Evolutionary conservation across 2,888 invertebrate species (phyloP).

Genomic region (Tinea pellionella): DNA sequence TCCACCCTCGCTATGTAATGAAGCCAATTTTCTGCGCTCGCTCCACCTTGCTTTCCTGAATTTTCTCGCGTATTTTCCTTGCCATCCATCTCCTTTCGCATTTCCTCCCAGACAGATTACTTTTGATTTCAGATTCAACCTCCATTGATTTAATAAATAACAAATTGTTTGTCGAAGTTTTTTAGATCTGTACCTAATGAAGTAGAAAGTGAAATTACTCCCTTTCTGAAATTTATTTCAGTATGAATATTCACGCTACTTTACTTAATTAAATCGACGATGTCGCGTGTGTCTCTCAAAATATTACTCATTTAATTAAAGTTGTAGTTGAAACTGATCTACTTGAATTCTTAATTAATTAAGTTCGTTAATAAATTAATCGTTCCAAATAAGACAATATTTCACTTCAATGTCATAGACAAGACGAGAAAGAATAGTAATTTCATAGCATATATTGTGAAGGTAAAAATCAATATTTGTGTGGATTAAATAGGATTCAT

Average conservation of each 20-base stretch:
- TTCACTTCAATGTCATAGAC: not conserved
- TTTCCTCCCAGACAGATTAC: constrained; percentile 59
- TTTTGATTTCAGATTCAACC: constrained; percentile 59
- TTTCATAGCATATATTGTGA: too few species aligned
- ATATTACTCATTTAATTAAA: not conserved
- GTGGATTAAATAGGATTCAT: not conserved
- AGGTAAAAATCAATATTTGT: not conserved
- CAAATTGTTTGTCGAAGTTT: constrained; percentile 24
- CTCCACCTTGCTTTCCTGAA: constrained; percentile 59
- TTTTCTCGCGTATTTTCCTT: constrained; percentile 62
- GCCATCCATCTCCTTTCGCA: constrained; percentile 59
- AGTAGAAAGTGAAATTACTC: not conserved
- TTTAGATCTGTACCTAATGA: not conserved
- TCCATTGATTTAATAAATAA: constrained; percentile 51
- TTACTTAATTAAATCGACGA: not conserved
- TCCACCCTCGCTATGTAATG: constrained; percentile 54
- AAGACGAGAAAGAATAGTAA: too few species aligned
- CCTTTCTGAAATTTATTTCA: not conserved
- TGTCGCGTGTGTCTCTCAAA: not conserved
- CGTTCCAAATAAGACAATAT: not conserved
- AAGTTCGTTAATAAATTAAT: not conserved
- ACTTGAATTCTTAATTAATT: not conserved
- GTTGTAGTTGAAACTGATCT: not conserved
- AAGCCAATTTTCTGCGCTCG: constrained; percentile 62
- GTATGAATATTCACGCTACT: too few species aligned